These are phyloP conservation scores for Entomyzon cyanotis DNA, from an alignment of 2,113 vertebrate genomes.

Conservation along the genomic window DNA sequence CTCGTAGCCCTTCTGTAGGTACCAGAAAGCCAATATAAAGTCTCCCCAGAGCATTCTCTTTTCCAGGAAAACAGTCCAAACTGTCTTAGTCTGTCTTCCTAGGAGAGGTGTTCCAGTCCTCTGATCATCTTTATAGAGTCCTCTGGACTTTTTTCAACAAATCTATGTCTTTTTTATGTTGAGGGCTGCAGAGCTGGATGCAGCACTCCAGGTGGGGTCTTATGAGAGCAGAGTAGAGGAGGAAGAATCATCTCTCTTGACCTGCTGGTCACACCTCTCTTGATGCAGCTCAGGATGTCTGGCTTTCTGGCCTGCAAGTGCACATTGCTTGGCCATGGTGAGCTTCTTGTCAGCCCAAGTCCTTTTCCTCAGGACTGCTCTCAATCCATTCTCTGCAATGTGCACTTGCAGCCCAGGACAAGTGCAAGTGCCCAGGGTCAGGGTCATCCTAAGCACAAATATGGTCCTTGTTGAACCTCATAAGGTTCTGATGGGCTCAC, in stretches of 20 bases:
- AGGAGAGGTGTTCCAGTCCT: neutral
- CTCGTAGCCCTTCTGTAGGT: neutral
- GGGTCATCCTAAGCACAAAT: neutral
- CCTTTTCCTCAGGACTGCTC: neutral
- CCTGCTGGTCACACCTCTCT: too few species aligned
- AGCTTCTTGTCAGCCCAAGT: neutral
- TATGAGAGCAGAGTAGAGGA: neutral
- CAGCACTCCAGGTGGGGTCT: neutral
- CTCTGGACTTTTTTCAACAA: neutral
- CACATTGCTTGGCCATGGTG: neutral
- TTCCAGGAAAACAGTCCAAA: neutral
- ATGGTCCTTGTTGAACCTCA: too few species aligned
- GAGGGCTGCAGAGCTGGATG: neutral
- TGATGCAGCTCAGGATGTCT: accelerated
- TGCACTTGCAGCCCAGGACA: neutral
- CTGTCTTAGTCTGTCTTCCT: neutral
- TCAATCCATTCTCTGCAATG: neutral
- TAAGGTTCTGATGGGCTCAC: neutral
- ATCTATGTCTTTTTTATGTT: neutral
- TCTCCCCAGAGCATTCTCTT: neutral
- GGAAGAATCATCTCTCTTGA: neutral
- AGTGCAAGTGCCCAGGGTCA: too few species aligned
- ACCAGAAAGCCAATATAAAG: neutral
- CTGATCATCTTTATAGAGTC: neutral
- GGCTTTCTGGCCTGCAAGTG: neutral